Evolutionary conservation across 2,888 invertebrate genomes (phyloP), one percentile per base, ranked within the genome.

Genomic region (Crematogaster levior): DNA sequence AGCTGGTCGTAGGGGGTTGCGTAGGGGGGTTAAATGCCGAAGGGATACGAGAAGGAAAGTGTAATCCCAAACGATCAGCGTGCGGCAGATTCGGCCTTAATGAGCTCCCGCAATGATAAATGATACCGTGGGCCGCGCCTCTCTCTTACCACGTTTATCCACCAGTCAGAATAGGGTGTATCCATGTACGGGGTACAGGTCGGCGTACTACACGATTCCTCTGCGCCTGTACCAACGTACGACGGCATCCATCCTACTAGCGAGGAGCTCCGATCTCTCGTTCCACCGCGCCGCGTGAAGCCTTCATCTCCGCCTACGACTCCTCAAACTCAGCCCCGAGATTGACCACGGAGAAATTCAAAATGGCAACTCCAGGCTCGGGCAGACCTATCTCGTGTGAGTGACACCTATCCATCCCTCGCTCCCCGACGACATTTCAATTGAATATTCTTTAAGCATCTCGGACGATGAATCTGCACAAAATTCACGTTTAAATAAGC

Each of bases 51-150:
- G 86, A 82, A 89, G 89, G 86, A 89, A 89, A 89, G 89, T 89
- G 89, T 89, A 89, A 93, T 94, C 92, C 92, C 91, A 91, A 90
- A 91, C 93, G 93, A 94, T 93, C 93, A 92, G 92, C 90, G 92
- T 90, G 93, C 93, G 93, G 94, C 93, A 94, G 94, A 94, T 95
- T 95, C 94, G 92, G 92, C 92, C 94, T 94, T 95, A 95, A 95
- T 95, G 95, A 95, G 95, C 94, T 94, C 91, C 90, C 91, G 90
- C 93, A 94, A 95, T 95, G 95, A 95, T 95, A 94, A 95, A 95
- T 95, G 93, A 93, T 92, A 92, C 91, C 93, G 94, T 94, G 94
- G 93, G 94, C 89, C 93, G 95, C 94, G 94, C 95, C 95, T 95
- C 94, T 94, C 90, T 91, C 90, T 86, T 86, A 82, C 88, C 85